A percentile compares a stretch with the other conserved stretches of the same genome.
These are phyloP conservation scores for Holcopasites calliopsidis DNA, from an alignment of 1,140 invertebrate genomes.

Conservation along the genomic window DNA sequence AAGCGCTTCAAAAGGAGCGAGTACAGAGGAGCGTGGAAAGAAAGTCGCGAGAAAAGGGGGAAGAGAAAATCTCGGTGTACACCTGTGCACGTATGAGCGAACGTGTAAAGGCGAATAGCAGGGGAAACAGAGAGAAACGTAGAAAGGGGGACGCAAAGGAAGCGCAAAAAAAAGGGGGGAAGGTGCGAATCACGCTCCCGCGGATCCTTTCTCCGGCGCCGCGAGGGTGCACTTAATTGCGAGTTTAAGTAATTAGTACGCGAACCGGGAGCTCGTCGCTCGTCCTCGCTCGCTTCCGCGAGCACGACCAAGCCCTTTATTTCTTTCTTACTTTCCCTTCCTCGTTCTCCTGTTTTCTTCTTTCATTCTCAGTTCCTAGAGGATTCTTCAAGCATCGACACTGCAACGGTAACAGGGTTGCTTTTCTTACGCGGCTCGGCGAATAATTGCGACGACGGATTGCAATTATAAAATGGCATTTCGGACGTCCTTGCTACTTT, in stretches of 20 bases:
- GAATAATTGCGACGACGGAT: slow-evolving; percentile 47
- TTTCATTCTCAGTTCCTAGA: slow-evolving; percentile 23
- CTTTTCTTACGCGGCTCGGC: slow-evolving; percentile 25
- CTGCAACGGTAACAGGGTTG: slow-evolving; percentile 25
- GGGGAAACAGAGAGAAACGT: slow-evolving; percentile 24
- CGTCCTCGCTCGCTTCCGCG: slow-evolving; percentile 36
- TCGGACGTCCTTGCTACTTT: slow-evolving; percentile 45
- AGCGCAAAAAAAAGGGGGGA: slow-evolving; percentile 54
- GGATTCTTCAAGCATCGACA: slow-evolving; percentile 33
- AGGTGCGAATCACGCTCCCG: slow-evolving; percentile 74
- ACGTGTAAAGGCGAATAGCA: slow-evolving; percentile 52
- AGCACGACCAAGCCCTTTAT: slow-evolving; percentile 31
- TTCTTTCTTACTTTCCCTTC: slow-evolving; percentile 1
- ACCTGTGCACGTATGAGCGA: slow-evolving; percentile 47
- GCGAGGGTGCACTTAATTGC: slow-evolving; percentile 66
- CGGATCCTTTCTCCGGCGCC: slow-evolving; percentile 65
- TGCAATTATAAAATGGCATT: slow-evolving; percentile 44
- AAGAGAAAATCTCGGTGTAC: slow-evolving; percentile 19
- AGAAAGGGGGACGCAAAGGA: slow-evolving; percentile 21
- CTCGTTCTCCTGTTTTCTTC: not conserved
- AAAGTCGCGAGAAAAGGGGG: slow-evolving; percentile 20
- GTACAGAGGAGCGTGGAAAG: not conserved
- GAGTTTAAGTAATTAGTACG: slow-evolving; percentile 71
- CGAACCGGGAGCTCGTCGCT: slow-evolving; percentile 56
- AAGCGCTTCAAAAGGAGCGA: slow-evolving; percentile 31